Evolutionary conservation across 2,113 vertebrate species (phyloP), one percentile per base, ranked within the genome.

Genomic region (Dipodomys spectabilis): DNA sequence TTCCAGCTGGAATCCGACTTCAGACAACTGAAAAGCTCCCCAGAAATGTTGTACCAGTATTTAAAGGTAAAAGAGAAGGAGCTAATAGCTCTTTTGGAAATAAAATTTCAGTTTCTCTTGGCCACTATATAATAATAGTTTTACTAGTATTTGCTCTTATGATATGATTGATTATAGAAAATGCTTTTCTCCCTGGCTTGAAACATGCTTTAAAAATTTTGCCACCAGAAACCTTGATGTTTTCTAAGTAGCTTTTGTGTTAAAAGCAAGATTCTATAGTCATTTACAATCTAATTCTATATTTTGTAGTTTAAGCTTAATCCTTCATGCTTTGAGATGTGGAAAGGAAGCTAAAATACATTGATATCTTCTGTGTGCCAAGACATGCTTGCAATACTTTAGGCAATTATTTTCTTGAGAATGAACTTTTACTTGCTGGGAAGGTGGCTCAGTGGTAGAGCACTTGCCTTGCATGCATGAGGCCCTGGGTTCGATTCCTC

Each of bases 1-100:
- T 99, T 99, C 95, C 99, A 99, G 93, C 98, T 99, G 65, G 99
- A 99, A 96, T 97, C 99, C 49, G 99, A 99, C 96, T 98, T 99
- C 85, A 98, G 99, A 88, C 99, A 98, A 95, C 97, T 99, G 35
- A 98, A 98, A 95, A 96, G 96, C 84, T 98, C 97, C 67, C 98
- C 99, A 0, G 97, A 99, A 95, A 88, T 96, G 27, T 97, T 99
- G 91, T 99, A 99, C 92, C 97, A 97, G 85, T 99, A 99, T 92
- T 96, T 99, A 68, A 99, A 98, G 98, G 99, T 99, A 97, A 93
- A 97, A 79, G 82, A 90, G 2, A 0, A 7, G 15, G 69, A 82
- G 60, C 32, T 79, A 60, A 32, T 71, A 62, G 28, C 73, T 94
- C 20, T 79, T 1, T 65, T 94, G 19, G 45, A 85, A 83, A 57